Evolutionary conservation across 2,888 invertebrate species (phyloP), one percentile per base, ranked within the genome.

Genomic region (Rhodophaea formosa): DNA sequence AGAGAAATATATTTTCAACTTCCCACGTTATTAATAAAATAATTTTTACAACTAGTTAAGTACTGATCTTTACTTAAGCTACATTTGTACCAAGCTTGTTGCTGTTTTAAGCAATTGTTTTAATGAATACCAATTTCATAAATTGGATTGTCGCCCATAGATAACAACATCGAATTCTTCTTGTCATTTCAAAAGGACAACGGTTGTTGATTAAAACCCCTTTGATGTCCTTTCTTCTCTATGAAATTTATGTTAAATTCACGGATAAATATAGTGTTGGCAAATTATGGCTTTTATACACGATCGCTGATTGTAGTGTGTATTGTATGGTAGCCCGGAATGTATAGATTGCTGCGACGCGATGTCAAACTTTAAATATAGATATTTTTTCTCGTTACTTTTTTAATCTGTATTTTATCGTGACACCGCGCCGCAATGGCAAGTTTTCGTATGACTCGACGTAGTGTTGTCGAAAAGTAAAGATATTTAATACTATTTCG

Each of bases 211-310:
- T 35, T 53, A 3, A 42, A 47, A 55, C 55, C 55, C 44, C 15
- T 52, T 69, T 61, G 61, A 63, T 73, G 63, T 69, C 70, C 66
- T 65, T 68, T 62, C 59, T 72, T 69, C 63, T 70, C 69, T 67
- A 67, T 67, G 59, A 61, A 67, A 64, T 3, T 65, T 69, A 62
- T 64, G 72, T 80, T 78, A 74, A 74, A 71, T 69, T 79, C 75
- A 82, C 81, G 72, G 73, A 71, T 70, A 66, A 69, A 74, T 78
- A 79, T 78, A 83, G 76, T 77, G 82, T 84, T 84, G 82, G 79
- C 77, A 81, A 79, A 63, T 73, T 74, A 75, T 74, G 84, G 87
- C 84, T 84, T 86, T 81, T 84, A 81, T 82, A 86, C 84, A 85
- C 82, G 74, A 79, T 82, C 79, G 86, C 86, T 84, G 80, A 79